Conservation (phyloP, 1,140 invertebrate genomes). For the Caenorhabditis remanei region DNA sequence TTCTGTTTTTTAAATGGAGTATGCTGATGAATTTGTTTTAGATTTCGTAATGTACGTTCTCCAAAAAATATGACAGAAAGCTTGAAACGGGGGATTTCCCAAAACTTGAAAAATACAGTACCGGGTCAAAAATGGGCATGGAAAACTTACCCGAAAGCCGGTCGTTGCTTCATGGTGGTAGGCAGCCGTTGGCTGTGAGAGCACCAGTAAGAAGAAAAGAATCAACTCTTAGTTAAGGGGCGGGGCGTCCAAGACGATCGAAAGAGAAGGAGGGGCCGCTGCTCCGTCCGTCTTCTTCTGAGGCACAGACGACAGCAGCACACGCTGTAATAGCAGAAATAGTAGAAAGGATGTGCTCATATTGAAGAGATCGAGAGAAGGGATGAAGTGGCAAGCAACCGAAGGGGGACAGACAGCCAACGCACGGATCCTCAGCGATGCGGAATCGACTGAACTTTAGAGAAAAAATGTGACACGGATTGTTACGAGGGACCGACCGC, state of each 20-base stretch:
- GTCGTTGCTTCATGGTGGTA: constrained; percentile 52
- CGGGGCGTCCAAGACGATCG: constrained; percentile 30
- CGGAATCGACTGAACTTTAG: constrained; percentile 23
- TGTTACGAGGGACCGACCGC: constrained; percentile 51
- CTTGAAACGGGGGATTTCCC: background rate
- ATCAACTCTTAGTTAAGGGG: constrained; percentile 29
- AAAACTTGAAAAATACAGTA: constrained; percentile 16
- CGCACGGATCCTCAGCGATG: constrained; percentile 4
- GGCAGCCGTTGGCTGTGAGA: constrained; percentile 53
- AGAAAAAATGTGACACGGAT: constrained; percentile 41
- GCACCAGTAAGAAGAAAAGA: constrained; percentile 49
- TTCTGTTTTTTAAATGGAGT: background rate
- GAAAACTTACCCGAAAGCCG: constrained; percentile 37
- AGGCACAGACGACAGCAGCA: constrained; percentile 43
- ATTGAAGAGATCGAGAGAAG: constrained; percentile 17
- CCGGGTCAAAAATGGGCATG: background rate
- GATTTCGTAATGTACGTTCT: too few species aligned
- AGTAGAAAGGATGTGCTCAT: background rate
- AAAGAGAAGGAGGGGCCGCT: constrained; percentile 16
- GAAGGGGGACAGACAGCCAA: constrained; percentile 24
- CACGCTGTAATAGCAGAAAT: constrained; percentile 38
- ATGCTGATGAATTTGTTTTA: too few species aligned
- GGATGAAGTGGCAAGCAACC: background rate
- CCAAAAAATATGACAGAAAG: too few species aligned
- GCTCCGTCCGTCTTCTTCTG: constrained; percentile 16